Base-by-base conservation (phyloP, 2,888 invertebrate species). In the Caenorhabditis sulstoni region DNA sequence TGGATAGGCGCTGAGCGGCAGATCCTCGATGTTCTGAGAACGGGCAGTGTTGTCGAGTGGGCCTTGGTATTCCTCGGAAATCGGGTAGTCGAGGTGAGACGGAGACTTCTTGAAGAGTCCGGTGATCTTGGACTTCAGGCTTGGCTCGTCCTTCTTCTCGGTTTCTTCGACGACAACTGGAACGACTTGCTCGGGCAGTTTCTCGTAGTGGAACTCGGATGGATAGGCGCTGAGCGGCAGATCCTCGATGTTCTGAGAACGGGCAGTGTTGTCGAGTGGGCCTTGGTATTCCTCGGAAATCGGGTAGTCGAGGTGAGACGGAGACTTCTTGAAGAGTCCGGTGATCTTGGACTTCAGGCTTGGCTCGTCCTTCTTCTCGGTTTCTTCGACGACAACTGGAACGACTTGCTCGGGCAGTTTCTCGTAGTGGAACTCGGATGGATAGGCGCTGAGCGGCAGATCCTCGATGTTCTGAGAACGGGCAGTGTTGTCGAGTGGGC, bases 61-160 rank as follows among this genome's bases (percentile, higher is more conserved):
- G 35, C 74, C 79, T 8, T 41, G 50, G 50, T 68, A 76, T 23
- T 20, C 29, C 18, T 79, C 74, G 59, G 81, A 77, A 35, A 58
- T 67, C 22, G 84, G 84, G 57, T 81, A 81, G 65, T 83, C 81
- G 29, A 65, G 64, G 18, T 84, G 83, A 37, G 83, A 67, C 14
- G 79, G 58, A 18, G 67, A 66, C 50, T 71, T 71, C 61, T 81
- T 84, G 83, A 84, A 84, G 44, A 84, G 61, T 35, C 83, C 79
- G 11, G 81, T 65, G 45, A 85, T 64, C 47, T 81, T 81, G 65
- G 61, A 81, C 50, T 68, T 61, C 53, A 66, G 18, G 11, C 45
- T 52, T 61, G 55, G 67, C 29, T 74, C 74, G 49, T 71, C 64
- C 61, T 61, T 75, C 80, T 73, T 70, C 52, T 70, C 68, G 20